phyloP scores from a whole-genome alignment of 2,888 invertebrate species.

The Stenoptilia bipunctidactyla region DNA sequence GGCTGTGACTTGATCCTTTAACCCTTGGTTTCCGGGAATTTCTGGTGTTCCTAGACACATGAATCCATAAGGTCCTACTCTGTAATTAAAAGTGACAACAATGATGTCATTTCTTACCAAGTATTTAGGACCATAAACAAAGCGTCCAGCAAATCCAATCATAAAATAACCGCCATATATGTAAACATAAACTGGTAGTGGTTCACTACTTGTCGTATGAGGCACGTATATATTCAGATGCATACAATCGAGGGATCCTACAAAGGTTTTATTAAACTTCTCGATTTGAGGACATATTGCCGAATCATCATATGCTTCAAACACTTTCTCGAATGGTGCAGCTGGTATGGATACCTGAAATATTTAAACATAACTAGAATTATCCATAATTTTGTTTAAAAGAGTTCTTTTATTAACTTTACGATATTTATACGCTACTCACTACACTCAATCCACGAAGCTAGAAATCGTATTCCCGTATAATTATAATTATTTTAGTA shows the following conservation, averaged over 20 bases:
- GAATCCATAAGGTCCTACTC: conserved; percentile 36
- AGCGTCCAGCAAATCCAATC: conserved; percentile 20
- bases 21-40: conserved; percentile 36
- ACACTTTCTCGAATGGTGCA: conserved; percentile 23
- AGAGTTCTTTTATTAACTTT: too few species aligned
- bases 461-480: too few species aligned
- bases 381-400: too few species aligned
- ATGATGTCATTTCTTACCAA: conserved; percentile 33
- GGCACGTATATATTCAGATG: conserved; percentile 33
- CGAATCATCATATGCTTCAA: conserved; percentile 31
- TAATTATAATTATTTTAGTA: too few species aligned
- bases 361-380: too few species aligned
- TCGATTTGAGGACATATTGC: conserved; percentile 33
- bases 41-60: conserved; percentile 33
- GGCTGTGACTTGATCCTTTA: conserved; percentile 35
- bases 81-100: conserved; percentile 31
- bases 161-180: conserved; percentile 32
- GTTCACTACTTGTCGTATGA: conserved; percentile 17
- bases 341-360: too few species aligned
- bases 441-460: too few species aligned
- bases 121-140: conserved; percentile 24
- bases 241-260: conserved; percentile 30
- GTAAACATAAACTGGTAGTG: conserved; percentile 32
- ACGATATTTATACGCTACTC: too few species aligned
- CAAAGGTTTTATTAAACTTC: conserved; percentile 14